These are phyloP conservation scores for Cryptops parisi DNA, from an alignment of 2,888 invertebrate genomes.

Conservation along the genomic window DNA sequence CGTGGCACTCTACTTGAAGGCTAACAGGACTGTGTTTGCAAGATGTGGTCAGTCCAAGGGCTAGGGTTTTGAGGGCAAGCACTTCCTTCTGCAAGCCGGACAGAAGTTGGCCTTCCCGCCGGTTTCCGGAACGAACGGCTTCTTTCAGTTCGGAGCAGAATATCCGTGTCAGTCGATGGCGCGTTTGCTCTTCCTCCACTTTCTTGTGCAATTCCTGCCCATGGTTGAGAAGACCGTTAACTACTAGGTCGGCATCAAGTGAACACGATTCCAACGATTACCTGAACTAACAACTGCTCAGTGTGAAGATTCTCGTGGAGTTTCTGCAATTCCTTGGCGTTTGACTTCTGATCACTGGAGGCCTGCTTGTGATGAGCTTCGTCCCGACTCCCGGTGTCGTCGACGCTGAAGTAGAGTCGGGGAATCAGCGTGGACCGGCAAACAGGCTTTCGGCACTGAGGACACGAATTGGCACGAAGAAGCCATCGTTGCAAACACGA, in stretches of 20 bases:
- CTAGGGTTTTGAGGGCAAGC: not conserved
- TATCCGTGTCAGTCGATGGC: conserved; percentile 2
- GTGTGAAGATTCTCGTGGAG: conserved; percentile 14
- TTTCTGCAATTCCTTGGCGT: conserved; percentile 8
- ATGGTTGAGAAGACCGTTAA: not conserved
- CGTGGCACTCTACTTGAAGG: too few relatives aligned
- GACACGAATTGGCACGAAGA: conserved; percentile 1
- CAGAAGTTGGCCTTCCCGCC: not conserved
- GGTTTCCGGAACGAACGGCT: not conserved
- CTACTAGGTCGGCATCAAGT: not conserved
- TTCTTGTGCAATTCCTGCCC: not conserved
- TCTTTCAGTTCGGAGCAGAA: conserved; percentile 6
- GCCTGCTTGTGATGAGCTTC: not conserved
- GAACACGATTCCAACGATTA: not conserved
- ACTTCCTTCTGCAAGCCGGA: not conserved
- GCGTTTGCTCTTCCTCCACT: conserved; percentile 2
- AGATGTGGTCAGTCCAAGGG: not conserved
- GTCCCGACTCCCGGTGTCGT: conserved; percentile 5
- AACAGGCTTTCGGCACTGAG: conserved; percentile 9
- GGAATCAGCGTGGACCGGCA: not conserved
- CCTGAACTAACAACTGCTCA: not conserved
- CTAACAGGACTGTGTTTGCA: too few relatives aligned
- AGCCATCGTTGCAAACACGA: conserved; percentile 3
- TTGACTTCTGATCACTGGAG: not conserved
- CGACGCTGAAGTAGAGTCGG: conserved; percentile 6